Evolutionary conservation across 2,888 invertebrate genomes (phyloP).

Genomic region (Malachius bipustulatus): DNA sequence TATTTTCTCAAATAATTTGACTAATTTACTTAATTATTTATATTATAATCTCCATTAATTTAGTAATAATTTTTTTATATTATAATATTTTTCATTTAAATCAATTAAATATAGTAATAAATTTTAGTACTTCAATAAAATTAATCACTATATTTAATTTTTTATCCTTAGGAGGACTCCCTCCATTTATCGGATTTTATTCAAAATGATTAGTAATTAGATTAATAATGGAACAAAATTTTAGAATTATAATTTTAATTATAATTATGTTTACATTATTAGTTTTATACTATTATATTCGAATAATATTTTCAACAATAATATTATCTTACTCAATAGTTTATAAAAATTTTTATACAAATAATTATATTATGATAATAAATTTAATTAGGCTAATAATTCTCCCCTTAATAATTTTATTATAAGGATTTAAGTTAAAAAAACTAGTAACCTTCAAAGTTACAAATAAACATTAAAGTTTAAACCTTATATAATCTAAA

Average conservation of each 20-base stretch:
- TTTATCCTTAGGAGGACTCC: conserved; percentile 46
- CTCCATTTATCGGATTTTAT: conserved; percentile 49
- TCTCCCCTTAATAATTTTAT: conserved; percentile 25
- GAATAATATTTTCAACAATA: too few species aligned
- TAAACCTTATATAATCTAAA: too few species aligned
- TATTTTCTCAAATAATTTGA: too few species aligned
- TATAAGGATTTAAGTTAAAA: conserved; percentile 47
- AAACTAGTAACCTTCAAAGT: conserved; percentile 55
- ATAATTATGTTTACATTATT: conserved; percentile 44
- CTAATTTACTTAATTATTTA: conserved; percentile 48
- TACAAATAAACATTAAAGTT: conserved; percentile 46
- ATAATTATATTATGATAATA: conserved; percentile 28
- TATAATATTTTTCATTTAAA: too few species aligned
- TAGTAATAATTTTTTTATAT: too few species aligned
- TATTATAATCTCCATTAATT: conserved; percentile 37
- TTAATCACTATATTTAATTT: conserved; percentile 42
- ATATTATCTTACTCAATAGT: conserved; percentile 40
- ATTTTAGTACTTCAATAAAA: conserved; percentile 37
- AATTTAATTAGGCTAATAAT: conserved; percentile 24
- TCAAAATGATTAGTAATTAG: conserved; percentile 50
- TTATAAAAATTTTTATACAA: conserved; percentile 31
- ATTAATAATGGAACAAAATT: conserved; percentile 38
- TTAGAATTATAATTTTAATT: conserved; percentile 36
- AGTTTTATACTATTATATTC: conserved; percentile 44
- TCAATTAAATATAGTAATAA: conserved; percentile 38